A percentile compares a stretch with the other conserved stretches of the same genome.
phyloP scores from a whole-genome alignment of 2,113 vertebrate species.

The Apus apus region DNA sequence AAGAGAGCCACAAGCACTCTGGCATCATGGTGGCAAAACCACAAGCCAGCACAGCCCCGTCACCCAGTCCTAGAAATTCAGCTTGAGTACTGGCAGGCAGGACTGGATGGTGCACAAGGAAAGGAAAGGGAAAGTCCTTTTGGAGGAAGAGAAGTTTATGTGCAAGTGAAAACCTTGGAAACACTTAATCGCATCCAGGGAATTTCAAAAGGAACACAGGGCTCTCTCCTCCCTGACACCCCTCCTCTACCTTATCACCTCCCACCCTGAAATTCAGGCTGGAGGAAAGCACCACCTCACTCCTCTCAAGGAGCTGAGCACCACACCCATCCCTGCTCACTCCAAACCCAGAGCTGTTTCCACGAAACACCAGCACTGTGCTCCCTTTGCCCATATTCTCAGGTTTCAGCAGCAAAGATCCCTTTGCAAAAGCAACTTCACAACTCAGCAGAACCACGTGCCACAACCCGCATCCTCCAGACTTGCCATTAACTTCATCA shows the following conservation, averaged over 20 bases:
- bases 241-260: background rate
- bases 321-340: rapidly evolving
- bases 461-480: background rate
- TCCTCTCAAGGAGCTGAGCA: background rate
- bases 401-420: background rate
- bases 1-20: background rate
- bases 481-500: background rate
- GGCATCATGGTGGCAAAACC: background rate
- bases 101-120: background rate
- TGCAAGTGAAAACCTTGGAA: background rate
- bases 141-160: background rate
- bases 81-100: background rate
- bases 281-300: background rate
- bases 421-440: background rate
- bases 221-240: background rate
- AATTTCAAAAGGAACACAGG: background rate
- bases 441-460: background rate
- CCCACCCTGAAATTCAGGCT: background rate
- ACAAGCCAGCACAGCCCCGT: background rate
- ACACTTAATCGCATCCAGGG: background rate
- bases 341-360: background rate
- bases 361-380: background rate
- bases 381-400: background rate
- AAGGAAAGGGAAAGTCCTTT: background rate
- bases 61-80: background rate